These are phyloP conservation scores for Eriocheir sinensis DNA, from an alignment of 1,140 invertebrate species.

Conservation along the genomic window DNA sequence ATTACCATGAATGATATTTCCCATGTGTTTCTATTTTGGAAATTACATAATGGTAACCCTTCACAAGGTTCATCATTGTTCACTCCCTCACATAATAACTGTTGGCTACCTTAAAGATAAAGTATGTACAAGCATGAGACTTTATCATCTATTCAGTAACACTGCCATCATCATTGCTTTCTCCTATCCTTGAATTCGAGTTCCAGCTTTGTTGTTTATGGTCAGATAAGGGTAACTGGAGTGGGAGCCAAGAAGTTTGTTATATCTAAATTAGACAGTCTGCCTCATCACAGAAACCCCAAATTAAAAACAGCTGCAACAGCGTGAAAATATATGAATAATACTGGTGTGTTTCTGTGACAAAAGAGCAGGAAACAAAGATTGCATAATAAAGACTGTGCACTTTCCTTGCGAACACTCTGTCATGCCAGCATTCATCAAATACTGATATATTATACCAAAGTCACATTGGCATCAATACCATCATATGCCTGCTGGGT, in stretches of 20 bases:
- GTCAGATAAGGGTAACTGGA: slow-evolving; percentile 72
- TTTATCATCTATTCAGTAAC: slow-evolving; percentile 77
- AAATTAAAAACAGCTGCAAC: slow-evolving; percentile 59
- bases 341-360: slow-evolving; percentile 75
- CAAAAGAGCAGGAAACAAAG: slow-evolving; percentile 66
- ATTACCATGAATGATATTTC: slow-evolving; percentile 61
- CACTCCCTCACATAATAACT: slow-evolving; percentile 76
- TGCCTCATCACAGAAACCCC: slow-evolving; percentile 75
- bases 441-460: slow-evolving; percentile 17
- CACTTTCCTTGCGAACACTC: slow-evolving; percentile 28
- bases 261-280: slow-evolving; percentile 67
- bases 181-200: slow-evolving; percentile 74
- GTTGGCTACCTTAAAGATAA: slow-evolving; percentile 78
- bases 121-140: slow-evolving; percentile 77
- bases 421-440: not conserved
- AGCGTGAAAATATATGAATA: slow-evolving; percentile 54
- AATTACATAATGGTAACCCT: slow-evolving; percentile 67
- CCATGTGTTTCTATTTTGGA: slow-evolving; percentile 64
- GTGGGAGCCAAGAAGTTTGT: slow-evolving; percentile 68
- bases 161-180: slow-evolving; percentile 76
- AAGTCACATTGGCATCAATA: not conserved
- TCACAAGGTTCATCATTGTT: slow-evolving; percentile 72
- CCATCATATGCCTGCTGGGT: not conserved
- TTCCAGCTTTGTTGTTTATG: slow-evolving; percentile 75
- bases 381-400: slow-evolving; percentile 33